These are phyloP conservation scores for Eleutherodactylus coqui DNA, from an alignment of 2,797 vertebrate genomes.

Conservation along the genomic window DNA sequence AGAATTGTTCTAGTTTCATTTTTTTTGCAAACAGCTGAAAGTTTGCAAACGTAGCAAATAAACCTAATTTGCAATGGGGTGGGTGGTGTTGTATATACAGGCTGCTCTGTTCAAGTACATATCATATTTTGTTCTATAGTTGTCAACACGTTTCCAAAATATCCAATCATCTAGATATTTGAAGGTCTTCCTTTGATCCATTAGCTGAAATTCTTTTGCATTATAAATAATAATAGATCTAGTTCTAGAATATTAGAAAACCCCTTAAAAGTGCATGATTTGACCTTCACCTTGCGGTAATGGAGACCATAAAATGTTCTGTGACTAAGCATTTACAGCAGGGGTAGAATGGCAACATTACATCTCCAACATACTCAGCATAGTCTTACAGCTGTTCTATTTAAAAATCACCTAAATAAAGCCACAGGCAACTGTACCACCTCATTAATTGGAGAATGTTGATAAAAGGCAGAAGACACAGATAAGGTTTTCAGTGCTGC, in stretches of 20 bases:
- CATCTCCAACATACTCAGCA: not conserved
- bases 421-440: not conserved
- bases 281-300: not conserved
- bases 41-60: too few relatives aligned
- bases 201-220: not conserved
- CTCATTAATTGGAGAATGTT: not conserved
- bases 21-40: too few relatives aligned
- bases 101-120: not conserved
- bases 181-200: not conserved
- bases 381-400: constrained; percentile 23
- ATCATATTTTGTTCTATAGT: not conserved
- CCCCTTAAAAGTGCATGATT: not conserved
- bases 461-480: not conserved
- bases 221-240: not conserved
- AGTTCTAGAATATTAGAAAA: not conserved
- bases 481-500: not conserved
- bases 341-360: not conserved
- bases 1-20: too few relatives aligned
- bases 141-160: not conserved
- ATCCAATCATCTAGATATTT: not conserved
- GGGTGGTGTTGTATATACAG: not conserved
- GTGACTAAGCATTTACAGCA: not conserved
- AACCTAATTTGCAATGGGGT: too few relatives aligned
- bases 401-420: constrained; percentile 12
- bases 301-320: not conserved